Base-by-base conservation (phyloP, 2,888 invertebrate genomes). In the Caenorhabditis uteleia region DNA sequence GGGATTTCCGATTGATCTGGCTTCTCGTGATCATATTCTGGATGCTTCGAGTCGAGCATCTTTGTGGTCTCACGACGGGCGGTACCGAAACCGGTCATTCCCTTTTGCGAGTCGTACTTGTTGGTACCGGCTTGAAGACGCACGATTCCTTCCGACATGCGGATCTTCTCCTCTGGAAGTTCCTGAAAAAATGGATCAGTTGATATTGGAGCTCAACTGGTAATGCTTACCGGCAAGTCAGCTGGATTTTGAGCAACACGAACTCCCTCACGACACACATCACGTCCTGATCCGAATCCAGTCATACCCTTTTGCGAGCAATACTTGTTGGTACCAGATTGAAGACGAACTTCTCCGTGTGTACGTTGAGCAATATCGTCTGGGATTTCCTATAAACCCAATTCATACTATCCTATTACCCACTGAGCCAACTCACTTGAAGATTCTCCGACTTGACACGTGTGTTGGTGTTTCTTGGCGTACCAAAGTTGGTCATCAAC, bases 401-500 rank as follows among this genome's bases (percentile, higher is more conserved):
- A 16, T 29, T 7, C 3, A 3, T 23, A 12, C 10, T n/a, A 26
- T 44, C 2, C 5, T 39, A 20, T 21, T 4, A 10, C 20, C 20
- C 7, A 39, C 3, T 7, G 8, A 10, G 2, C 20, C 12, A 12
- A 47, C 53, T 23, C 18, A 77, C 80, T 64, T 77, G 72, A 47
- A 82, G 72, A 47, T 78, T 77, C 44, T 80, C 80, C 25, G 78
- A 48, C 65, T 74, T 79, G 62, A 82, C 75, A 31, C 75, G 62
- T 25, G 77, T 75, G 53, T 53, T 53, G 60, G 83, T 83, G 77
- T 83, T 83, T 66, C 83, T 73, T 27, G 82, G 82, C 27, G 82
- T 82, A 62, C 83, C 83, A 69, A 83, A 83, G 67, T 78, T 78
- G 70, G 83, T 83, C 83, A 83, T 83, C 72, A 79, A 55, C 72